Percentiles rank a stretch among this genome's conserved stretches.
phyloP scores from a whole-genome alignment of 2,888 invertebrate genomes.

The Tiphia femorata region DNA sequence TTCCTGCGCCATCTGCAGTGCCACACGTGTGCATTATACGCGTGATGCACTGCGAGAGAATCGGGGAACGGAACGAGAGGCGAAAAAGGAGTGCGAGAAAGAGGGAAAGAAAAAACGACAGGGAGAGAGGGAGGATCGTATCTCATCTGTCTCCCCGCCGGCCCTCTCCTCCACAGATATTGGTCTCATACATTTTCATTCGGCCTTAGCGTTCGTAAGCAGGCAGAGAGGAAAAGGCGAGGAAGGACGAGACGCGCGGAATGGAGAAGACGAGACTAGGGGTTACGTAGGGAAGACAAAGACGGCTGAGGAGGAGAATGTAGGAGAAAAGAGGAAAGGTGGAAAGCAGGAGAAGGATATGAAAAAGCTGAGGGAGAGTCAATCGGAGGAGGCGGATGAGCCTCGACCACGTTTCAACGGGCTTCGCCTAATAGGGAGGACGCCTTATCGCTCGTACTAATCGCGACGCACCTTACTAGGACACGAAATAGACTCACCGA shows the following conservation, averaged over 20 bases:
- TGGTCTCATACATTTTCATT: slow-evolving; percentile 46
- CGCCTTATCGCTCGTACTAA: slow-evolving; percentile 55
- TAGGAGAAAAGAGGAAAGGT: slow-evolving; percentile 2
- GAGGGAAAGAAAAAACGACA: not conserved
- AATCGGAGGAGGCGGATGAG: slow-evolving; percentile 8
- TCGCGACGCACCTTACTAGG: slow-evolving; percentile 56
- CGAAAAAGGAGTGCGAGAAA: not conserved
- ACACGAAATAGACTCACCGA: slow-evolving; percentile 55
- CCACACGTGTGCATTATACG: slow-evolving; percentile 48
- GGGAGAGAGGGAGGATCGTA: slow-evolving; percentile 35
- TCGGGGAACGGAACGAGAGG: slow-evolving; percentile 12
- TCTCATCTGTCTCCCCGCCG: slow-evolving; percentile 31
- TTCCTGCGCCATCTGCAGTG: slow-evolving; percentile 36
- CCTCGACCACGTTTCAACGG: slow-evolving; percentile 24
- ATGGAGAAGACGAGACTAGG: not conserved
- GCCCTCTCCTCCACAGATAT: slow-evolving; percentile 29
- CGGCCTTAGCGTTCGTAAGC: slow-evolving; percentile 32
- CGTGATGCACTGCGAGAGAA: slow-evolving; percentile 33
- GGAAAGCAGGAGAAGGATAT: not conserved
- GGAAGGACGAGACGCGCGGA: slow-evolving; percentile 2
- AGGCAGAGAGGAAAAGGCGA: slow-evolving; percentile 7
- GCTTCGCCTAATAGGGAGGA: slow-evolving; percentile 56
- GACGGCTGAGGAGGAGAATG: slow-evolving; percentile 5
- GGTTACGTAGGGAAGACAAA: not conserved
- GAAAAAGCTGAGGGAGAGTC: not conserved